These are phyloP conservation scores for Strix occidentalis DNA, from an alignment of 2,797 vertebrate species.

Conservation along the genomic window DNA sequence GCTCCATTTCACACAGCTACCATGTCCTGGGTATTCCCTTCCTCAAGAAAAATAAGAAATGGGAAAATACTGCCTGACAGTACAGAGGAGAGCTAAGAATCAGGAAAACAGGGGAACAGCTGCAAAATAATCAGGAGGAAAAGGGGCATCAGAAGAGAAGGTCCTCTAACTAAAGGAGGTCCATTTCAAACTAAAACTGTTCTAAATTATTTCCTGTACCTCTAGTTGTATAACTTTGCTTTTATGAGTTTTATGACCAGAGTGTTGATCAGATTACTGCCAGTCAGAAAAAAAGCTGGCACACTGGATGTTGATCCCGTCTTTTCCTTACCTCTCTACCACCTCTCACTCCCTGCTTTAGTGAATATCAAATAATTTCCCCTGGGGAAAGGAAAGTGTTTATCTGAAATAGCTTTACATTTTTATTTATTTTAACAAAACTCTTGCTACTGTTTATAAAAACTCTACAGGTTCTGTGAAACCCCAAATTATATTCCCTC, in stretches of 20 bases:
- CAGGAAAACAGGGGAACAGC: not conserved
- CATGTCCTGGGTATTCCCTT: not conserved
- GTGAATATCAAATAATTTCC: conserved; percentile 2
- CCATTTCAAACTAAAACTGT: not conserved
- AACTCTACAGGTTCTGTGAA: conserved; percentile 14
- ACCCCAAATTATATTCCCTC: conserved; percentile 12
- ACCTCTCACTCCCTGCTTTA: not conserved
- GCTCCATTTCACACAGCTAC: not conserved
- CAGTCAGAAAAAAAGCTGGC: not conserved
- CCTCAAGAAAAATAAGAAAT: not conserved
- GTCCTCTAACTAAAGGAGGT: not conserved
- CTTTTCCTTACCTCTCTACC: not conserved
- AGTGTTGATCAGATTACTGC: not conserved
- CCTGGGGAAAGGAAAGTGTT: conserved; percentile 1
- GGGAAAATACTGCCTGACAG: not conserved
- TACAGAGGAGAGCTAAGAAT: not conserved
- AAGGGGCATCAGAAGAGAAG: not conserved
- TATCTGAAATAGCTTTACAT: conserved; percentile 39
- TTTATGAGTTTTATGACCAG: not conserved
- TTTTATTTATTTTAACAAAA: conserved; percentile 53
- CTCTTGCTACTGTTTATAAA: conserved; percentile 13
- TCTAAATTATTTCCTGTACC: not conserved
- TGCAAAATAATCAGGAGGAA: not conserved
- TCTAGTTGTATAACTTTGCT: not conserved
- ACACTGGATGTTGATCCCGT: not conserved